These are phyloP conservation scores for Cydia amplana DNA, from an alignment of 1,140 invertebrate species.

Conservation along the genomic window DNA sequence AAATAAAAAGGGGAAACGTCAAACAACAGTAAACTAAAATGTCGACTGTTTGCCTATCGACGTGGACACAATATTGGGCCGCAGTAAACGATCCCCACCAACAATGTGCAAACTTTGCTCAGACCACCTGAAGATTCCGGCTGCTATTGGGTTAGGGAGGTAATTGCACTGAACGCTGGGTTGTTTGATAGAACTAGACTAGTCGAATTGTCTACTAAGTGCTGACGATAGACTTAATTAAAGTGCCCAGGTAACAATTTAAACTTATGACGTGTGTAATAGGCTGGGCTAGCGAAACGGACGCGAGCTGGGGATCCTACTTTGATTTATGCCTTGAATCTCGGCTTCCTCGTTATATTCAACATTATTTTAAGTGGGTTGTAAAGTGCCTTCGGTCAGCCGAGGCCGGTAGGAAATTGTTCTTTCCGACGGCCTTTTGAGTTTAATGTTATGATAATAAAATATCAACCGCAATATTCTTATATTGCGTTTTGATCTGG, in stretches of 20 bases:
- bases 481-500: background rate
- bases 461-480: conserved; percentile 5
- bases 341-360: conserved; percentile 17
- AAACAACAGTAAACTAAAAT: conserved; percentile 1
- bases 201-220: conserved; percentile 16
- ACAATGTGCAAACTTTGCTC: background rate
- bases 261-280: conserved; percentile 28
- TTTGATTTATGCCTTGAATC: conserved; percentile 23
- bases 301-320: conserved; percentile 2
- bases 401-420: conserved; percentile 12
- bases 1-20: background rate
- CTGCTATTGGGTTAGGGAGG: conserved; percentile 20
- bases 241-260: conserved; percentile 25
- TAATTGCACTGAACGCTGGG: background rate
- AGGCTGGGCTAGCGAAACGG: conserved; percentile 1
- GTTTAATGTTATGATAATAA: conserved; percentile 10
- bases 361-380: conserved; percentile 14
- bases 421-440: background rate
- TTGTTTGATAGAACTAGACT: conserved; percentile 15
- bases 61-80: background rate
- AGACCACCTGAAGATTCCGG: conserved; percentile 27
- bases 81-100: background rate
- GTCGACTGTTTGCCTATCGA: conserved; percentile 4
- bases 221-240: conserved; percentile 27
- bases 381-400: conserved; percentile 3